Conservation (phyloP, 2,888 invertebrate species). For the Fragum sueziense region DNA sequence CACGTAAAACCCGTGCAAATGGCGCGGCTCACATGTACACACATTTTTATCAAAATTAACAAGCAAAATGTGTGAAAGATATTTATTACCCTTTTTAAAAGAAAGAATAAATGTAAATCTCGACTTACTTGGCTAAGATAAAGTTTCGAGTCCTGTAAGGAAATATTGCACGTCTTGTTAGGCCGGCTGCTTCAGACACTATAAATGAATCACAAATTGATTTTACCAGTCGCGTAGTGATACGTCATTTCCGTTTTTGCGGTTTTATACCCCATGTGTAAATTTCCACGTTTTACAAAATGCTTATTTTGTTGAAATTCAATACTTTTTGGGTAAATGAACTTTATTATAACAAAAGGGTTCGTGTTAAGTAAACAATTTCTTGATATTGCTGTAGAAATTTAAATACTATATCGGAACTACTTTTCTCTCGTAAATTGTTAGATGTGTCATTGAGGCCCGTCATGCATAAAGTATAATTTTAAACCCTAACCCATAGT, state of each 20-base stretch:
- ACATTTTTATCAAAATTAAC: too few species aligned
- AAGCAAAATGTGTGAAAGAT: too few species aligned
- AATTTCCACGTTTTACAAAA: too few species aligned
- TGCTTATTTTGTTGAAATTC: too few species aligned
- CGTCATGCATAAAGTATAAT: constrained; percentile 12
- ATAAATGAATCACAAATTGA: constrained; percentile 17
- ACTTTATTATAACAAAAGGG: too few species aligned
- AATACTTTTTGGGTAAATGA: too few species aligned
- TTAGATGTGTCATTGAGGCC: constrained; percentile 2
- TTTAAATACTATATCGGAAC: not conserved
- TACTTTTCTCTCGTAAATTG: constrained; percentile 4
- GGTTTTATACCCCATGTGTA: too few species aligned
- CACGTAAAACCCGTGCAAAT: not conserved
- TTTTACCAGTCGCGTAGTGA: constrained; percentile 20
- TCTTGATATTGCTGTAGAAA: too few species aligned
- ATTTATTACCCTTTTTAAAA: too few species aligned
- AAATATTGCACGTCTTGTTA: not conserved
- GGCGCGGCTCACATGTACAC: not conserved
- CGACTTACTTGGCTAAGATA: constrained; percentile 10
- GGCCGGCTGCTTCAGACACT: constrained; percentile 17
- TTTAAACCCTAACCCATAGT: too few species aligned
- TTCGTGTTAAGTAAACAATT: too few species aligned
- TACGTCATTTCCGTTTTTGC: not conserved
- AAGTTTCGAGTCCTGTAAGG: not conserved
- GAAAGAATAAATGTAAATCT: not conserved